A percentile compares a stretch with the other conserved stretches of the same genome.
These are phyloP conservation scores for Drosophila nasuta DNA, from an alignment of 1,140 invertebrate species.

Conservation along the genomic window DNA sequence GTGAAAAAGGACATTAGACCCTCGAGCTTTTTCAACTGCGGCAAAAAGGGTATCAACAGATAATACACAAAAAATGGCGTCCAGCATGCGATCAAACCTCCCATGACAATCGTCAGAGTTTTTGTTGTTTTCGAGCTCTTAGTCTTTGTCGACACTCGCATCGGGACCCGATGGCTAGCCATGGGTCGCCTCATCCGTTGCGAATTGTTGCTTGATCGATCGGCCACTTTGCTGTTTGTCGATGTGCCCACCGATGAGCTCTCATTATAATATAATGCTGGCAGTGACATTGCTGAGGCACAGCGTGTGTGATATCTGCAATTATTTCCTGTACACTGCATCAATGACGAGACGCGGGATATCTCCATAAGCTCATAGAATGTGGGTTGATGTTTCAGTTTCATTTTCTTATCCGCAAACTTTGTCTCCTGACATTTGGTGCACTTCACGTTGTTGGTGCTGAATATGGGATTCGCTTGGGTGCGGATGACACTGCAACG, in stretches of 20 bases:
- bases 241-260: constrained; percentile 62
- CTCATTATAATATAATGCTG: constrained; percentile 66
- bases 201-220: constrained; percentile 22
- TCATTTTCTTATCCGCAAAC: constrained; percentile 53
- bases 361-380: constrained; percentile 81
- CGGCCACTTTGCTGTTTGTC: constrained; percentile 22
- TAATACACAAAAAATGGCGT: constrained; percentile 95
- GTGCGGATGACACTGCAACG: constrained; percentile 49
- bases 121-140: constrained; percentile 95
- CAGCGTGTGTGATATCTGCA: constrained; percentile 68
- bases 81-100: constrained; percentile 96
- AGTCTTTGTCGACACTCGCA: constrained; percentile 88
- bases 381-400: constrained; percentile 73
- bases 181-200: constrained; percentile 34
- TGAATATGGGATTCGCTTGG: constrained; percentile 28
- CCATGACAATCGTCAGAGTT: constrained; percentile 95
- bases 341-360: constrained; percentile 73
- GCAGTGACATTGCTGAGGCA: constrained; percentile 26
- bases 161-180: constrained; percentile 74
- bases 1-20: constrained; percentile 92
- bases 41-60: constrained; percentile 90
- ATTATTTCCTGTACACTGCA: constrained; percentile 71
- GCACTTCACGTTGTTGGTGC: constrained; percentile 58
- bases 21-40: constrained; percentile 86
- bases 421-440: constrained; percentile 57